phyloP scores from a whole-genome alignment of 2,888 invertebrate genomes.

The Lomographa bimaculata region DNA sequence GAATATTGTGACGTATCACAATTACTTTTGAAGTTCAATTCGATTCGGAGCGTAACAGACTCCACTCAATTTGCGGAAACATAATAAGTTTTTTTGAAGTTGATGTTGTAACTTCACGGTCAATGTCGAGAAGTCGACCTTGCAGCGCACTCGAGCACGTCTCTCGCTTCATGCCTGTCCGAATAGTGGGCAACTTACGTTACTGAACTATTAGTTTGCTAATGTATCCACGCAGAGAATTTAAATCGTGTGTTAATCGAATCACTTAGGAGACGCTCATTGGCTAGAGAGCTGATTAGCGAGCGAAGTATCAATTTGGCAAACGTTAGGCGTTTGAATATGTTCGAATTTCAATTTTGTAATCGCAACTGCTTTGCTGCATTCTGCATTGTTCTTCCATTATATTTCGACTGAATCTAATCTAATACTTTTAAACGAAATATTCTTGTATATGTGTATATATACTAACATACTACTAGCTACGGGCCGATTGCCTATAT shows the following conservation, averaged over 20 bases:
- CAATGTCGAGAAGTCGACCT: slow-evolving; percentile 79
- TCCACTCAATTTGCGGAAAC: slow-evolving; percentile 76
- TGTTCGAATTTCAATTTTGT: slow-evolving; percentile 8
- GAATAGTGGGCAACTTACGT: slow-evolving; percentile 67
- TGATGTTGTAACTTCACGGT: slow-evolving; percentile 73
- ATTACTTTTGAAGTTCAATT: slow-evolving; percentile 46
- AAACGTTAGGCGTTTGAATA: slow-evolving; percentile 24
- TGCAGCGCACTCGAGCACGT: slow-evolving; percentile 67
- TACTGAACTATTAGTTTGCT: slow-evolving; percentile 65
- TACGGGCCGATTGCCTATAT: too few species aligned
- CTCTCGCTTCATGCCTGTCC: slow-evolving; percentile 57
- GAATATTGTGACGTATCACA: slow-evolving; percentile 38
- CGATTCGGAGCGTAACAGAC: slow-evolving; percentile 41
- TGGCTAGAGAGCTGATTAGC: slow-evolving; percentile 40
- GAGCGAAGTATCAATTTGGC: slow-evolving; percentile 38
- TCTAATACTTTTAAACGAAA: too few species aligned
- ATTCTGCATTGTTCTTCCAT: too few species aligned
- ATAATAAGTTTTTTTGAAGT: slow-evolving; percentile 62
- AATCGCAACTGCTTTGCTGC: too few species aligned
- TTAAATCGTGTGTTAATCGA: slow-evolving; percentile 49
- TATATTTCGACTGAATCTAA: too few species aligned
- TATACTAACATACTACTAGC: too few species aligned
- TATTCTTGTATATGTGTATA: too few species aligned
- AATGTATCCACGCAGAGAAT: slow-evolving; percentile 54
- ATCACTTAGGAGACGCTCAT: slow-evolving; percentile 37